These are phyloP conservation scores for Mobula hypostoma DNA, from an alignment of 2,113 vertebrate genomes.

Conservation along the genomic window DNA sequence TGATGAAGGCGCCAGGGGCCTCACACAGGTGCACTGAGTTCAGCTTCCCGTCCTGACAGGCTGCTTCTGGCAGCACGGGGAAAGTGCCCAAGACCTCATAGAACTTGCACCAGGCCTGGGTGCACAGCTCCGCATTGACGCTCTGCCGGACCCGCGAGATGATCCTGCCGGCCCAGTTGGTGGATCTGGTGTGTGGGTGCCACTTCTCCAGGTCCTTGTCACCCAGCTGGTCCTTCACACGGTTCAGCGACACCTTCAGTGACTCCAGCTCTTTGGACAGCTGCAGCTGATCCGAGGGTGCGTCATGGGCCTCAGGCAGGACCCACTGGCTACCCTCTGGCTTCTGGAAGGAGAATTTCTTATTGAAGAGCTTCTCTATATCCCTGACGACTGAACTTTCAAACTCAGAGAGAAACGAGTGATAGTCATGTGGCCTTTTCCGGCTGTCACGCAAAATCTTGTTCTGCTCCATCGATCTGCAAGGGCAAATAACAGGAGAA, in stretches of 20 bases:
- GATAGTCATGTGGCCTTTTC: conserved; percentile 51
- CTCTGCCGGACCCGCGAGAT: conserved; percentile 66
- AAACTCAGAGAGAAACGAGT: conserved; percentile 46
- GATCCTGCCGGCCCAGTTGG: conserved; percentile 82
- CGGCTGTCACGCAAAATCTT: conserved; percentile 65
- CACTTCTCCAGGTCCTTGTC: conserved; percentile 88
- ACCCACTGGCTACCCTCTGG: conserved; percentile 64
- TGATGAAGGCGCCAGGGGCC: conserved; percentile 84
- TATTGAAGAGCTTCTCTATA: conserved; percentile 65
- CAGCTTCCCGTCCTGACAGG: conserved; percentile 63
- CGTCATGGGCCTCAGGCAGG: conserved; percentile 60
- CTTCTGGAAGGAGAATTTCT: conserved; percentile 68
- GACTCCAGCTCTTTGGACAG: conserved; percentile 59
- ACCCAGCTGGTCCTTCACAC: conserved; percentile 81
- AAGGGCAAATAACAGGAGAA: neutral
- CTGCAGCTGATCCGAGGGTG: conserved; percentile 53
- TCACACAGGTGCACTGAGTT: conserved; percentile 86
- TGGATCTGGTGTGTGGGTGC: conserved; percentile 86
- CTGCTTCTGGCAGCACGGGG: conserved; percentile 62
- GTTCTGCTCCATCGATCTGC: neutral
- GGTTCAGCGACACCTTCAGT: conserved; percentile 77
- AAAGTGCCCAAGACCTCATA: conserved; percentile 80
- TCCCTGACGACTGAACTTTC: conserved; percentile 60
- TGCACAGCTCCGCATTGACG: conserved; percentile 82
- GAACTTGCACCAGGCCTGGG: conserved; percentile 92